A percentile compares a stretch with the other conserved stretches of the same genome.
These are phyloP conservation scores for Takifugu ocellatus DNA, from an alignment of 2,797 vertebrate species.

Conservation along the genomic window DNA sequence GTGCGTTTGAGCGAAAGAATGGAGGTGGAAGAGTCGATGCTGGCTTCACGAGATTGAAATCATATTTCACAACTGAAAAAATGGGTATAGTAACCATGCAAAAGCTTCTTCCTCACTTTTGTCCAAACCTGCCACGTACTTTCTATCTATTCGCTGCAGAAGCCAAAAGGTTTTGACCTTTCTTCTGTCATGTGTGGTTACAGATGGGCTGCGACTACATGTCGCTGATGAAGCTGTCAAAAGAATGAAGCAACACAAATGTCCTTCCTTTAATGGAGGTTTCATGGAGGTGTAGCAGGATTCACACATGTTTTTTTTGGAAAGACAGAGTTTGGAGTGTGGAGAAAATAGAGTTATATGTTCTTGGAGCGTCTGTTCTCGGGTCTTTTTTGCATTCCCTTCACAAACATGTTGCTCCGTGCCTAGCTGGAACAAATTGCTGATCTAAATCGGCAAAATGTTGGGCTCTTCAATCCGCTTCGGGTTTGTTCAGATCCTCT, in stretches of 20 bases:
- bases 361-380: too few species aligned
- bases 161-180: background rate
- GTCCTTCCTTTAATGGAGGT: background rate
- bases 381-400: too few species aligned
- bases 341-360: background rate
- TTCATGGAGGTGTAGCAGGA: background rate
- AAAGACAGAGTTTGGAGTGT: background rate
- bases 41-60: constrained; percentile 34
- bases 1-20: background rate
- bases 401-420: too few species aligned
- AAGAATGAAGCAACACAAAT: background rate
- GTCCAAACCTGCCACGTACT: too few species aligned
- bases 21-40: constrained; percentile 2
- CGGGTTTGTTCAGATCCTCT: constrained; percentile 7
- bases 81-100: too few species aligned
- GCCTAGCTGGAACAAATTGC: constrained; percentile 1
- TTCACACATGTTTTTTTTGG: background rate
- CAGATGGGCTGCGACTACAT: too few species aligned
- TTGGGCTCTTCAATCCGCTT: constrained; percentile 2
- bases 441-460: constrained; percentile 4
- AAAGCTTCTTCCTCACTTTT: too few species aligned
- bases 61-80: constrained; percentile 45
- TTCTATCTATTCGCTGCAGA: background rate
- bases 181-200: too few species aligned
- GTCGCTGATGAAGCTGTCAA: too few species aligned